phyloP scores from a whole-genome alignment of 2,797 vertebrate species.

The Artibeus lituratus region DNA sequence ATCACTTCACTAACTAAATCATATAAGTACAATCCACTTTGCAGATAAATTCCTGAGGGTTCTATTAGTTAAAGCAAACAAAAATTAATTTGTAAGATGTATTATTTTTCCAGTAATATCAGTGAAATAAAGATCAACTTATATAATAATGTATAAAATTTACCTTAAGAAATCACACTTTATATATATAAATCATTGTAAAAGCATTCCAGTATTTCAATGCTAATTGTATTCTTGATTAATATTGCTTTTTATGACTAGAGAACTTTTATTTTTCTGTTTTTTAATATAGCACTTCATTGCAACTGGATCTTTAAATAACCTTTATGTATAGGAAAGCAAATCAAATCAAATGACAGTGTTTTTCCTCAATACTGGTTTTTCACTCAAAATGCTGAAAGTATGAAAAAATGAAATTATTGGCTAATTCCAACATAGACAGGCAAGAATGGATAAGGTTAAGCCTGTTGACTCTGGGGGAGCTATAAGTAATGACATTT shows the following conservation, averaged over 20 bases:
- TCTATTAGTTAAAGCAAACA: background rate
- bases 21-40: background rate
- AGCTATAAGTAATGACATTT: background rate
- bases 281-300: background rate
- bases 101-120: background rate
- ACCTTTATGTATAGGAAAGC: background rate
- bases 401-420: background rate
- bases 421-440: background rate
- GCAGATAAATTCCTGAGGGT: background rate
- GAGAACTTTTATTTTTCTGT: background rate
- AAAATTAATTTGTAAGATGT: background rate
- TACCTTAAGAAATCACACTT: background rate
- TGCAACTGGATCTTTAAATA: background rate
- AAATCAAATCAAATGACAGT: background rate
- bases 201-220: background rate
- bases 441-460: background rate
- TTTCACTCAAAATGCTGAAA: background rate
- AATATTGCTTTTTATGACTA: background rate
- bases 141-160: background rate
- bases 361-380: background rate
- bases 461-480: background rate
- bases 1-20: background rate
- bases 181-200: background rate
- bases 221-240: background rate
- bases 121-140: background rate